Evolutionary conservation across 2,888 invertebrate species (phyloP).

Genomic region (Dendrolimus pini): DNA sequence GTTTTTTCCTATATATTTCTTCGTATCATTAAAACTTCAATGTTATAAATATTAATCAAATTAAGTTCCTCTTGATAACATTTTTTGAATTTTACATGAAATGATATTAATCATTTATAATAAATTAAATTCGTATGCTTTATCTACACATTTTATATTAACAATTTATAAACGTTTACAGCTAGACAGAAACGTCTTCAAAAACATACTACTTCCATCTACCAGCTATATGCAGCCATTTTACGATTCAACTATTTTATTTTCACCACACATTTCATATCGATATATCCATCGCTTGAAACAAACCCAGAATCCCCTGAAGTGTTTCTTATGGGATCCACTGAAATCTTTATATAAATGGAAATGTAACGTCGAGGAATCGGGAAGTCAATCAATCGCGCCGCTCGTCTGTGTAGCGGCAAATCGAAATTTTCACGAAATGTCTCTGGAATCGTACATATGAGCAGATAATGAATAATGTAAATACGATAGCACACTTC

Average conservation of each 20-base stretch:
- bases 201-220: no score
- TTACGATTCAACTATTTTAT: neutral
- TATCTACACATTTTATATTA: no score
- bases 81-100: no score
- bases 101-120: no score
- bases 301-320: constrained; percentile 28
- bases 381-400: constrained; percentile 55
- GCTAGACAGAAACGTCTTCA: no score
- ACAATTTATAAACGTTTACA: no score
- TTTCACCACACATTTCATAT: neutral
- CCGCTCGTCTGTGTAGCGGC: constrained; percentile 56
- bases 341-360: constrained; percentile 61
- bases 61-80: no score
- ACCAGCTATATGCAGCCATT: no score
- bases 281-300: constrained; percentile 5
- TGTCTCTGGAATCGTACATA: constrained; percentile 36
- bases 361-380: constrained; percentile 48
- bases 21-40: no score
- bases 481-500: neutral
- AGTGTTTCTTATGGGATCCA: constrained; percentile 31
- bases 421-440: constrained; percentile 60
- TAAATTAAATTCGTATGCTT: no score
- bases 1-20: no score
- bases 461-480: constrained; percentile 14
- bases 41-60: no score